Evolutionary conservation across 2,113 vertebrate genomes (phyloP), one percentile per base, ranked within the genome.

Genomic region (Coptodon rendalli): DNA sequence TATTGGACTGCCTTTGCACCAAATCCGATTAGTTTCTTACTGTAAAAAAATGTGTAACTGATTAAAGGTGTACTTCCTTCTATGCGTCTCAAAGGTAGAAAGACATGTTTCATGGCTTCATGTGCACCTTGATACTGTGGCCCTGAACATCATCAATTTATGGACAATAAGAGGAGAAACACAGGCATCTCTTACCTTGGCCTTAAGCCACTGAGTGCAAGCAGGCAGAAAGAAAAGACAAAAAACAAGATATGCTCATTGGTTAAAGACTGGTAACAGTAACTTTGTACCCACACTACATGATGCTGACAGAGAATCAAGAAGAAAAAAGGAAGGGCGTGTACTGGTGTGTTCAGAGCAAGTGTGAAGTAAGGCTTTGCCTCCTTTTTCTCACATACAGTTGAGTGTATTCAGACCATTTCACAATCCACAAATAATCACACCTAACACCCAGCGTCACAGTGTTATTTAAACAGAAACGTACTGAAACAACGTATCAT

Each of bases 181-280:
- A 78, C 89, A 93, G 96, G 86, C 71, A 87, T 94, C 76, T 97
- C 98, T 99, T 99, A 99, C 98, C 98, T 99, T 99, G 97, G 98
- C 98, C 97, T 99, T 99, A 97, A 99, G 98, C 98, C 98, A 99
- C 98, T 99, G 94, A 95, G 63, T 63, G 94, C 82, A 94, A 94
- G 94, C 92, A 92, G 90, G 76, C 24, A 82, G 73, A 90, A 61
- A 94, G 83, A 90, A 84, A 86, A 90, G 90, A 94, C 81, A 96
- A 81, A 94, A 61, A 91, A 97, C 92, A 97, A 95, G 94, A 90
- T 3, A 91, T 17, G 86, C 86, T 89, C 68, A 63, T 87, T 88
- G 94, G 90, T 95, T 95, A 94, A 68, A 68, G 19, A 38, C 34
- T 66, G 34, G 19, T 38, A 38, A 38, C 4, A 1, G 61, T 66